Percentiles rank a stretch among this genome's conserved stretches.
Conservation (phyloP, 35 echinoderm and acorn worm species). For the Hemicentrotus pulcherrimus region DNA sequence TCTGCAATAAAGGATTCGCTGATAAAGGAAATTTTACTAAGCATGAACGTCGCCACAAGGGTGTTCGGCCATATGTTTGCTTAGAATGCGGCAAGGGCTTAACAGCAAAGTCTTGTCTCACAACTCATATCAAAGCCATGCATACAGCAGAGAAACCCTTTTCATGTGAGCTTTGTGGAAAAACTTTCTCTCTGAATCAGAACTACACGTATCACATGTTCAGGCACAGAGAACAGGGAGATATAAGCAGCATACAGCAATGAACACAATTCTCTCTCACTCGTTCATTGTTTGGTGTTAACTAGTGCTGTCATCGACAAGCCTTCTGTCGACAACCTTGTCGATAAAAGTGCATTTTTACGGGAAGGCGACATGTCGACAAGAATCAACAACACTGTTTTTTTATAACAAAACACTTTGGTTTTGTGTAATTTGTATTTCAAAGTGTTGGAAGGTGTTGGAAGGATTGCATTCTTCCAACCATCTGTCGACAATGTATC, state of each 20-base stretch:
- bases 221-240: not conserved
- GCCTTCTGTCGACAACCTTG: no score
- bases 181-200: slow-evolving; percentile 52
- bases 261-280: not conserved
- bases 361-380: no score
- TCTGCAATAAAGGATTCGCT: slow-evolving; percentile 47
- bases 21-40: slow-evolving; percentile 27
- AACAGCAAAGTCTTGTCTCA: slow-evolving; percentile 70
- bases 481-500: no score
- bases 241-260: not conserved
- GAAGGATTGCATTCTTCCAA: no score
- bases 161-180: slow-evolving; percentile 56
- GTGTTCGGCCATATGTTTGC: slow-evolving; percentile 64
- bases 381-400: no score
- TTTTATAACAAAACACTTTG: no score
- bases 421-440: no score
- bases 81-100: slow-evolving; percentile 71
- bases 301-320: no score
- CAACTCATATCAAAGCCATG: slow-evolving; percentile 62
- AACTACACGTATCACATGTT: slow-evolving; percentile 19
- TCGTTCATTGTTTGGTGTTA: no score
- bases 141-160: slow-evolving; percentile 46
- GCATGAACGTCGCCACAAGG: slow-evolving; percentile 42
- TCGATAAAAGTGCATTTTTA: no score
- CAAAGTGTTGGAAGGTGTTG: no score